phyloP scores from a whole-genome alignment of 2,113 vertebrate species.

The Microcebus tavaratra region DNA sequence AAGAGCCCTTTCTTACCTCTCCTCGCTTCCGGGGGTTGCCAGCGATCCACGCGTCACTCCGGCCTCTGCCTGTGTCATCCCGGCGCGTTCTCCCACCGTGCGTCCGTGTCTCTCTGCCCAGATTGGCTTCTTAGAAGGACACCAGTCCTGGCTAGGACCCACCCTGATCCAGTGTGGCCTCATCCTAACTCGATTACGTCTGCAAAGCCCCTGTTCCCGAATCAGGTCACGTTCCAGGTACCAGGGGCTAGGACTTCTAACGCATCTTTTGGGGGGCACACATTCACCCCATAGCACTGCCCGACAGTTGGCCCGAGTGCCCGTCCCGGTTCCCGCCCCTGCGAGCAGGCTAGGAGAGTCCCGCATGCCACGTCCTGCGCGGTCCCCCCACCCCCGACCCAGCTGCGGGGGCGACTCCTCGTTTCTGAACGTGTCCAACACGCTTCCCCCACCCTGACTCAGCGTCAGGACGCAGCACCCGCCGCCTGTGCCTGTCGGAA shows the following conservation, averaged over 20 bases:
- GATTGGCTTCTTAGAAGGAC: not conserved
- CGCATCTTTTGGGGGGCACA: fast-evolving
- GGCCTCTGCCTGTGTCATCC: not conserved
- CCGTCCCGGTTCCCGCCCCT: fast-evolving
- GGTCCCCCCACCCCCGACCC: not conserved
- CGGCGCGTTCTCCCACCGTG: fast-evolving
- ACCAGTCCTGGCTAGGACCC: not conserved
- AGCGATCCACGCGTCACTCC: not conserved
- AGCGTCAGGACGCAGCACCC: not conserved
- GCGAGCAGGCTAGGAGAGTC: fast-evolving
- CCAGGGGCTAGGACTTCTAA: not conserved
- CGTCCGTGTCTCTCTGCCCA: not conserved
- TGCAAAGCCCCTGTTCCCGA: not conserved
- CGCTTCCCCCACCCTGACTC: not conserved
- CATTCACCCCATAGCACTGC: not conserved
- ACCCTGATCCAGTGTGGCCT: fast-evolving
- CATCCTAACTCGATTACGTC: not conserved
- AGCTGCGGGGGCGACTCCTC: too few species aligned
- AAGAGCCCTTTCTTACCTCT: not conserved
- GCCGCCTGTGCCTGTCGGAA: not conserved
- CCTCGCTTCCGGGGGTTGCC: not conserved
- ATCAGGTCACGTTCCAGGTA: too few species aligned
- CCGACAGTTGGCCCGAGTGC: not conserved
- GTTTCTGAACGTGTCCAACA: not conserved
- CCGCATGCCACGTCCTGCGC: fast-evolving